These are phyloP conservation scores for Crambe crambe DNA, from an alignment of 37 sponge, comb jelly and placozoan genomes.

Conservation along the genomic window DNA sequence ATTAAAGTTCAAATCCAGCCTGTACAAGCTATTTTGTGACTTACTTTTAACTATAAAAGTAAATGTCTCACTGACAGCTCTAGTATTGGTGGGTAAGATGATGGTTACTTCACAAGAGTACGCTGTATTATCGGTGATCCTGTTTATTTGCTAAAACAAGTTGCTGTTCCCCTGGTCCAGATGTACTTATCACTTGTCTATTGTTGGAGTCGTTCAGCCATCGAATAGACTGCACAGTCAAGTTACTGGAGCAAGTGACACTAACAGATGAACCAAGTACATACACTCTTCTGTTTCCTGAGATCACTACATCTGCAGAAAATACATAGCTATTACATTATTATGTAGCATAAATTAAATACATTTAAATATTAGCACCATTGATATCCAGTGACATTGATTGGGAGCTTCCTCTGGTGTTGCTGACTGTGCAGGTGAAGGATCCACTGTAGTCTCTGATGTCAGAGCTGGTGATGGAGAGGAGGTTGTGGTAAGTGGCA, in stretches of 20 bases:
- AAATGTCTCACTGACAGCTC: background rate
- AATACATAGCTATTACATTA: no score
- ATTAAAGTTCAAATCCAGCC: background rate
- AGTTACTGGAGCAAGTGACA: background rate
- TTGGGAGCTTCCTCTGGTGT: no score
- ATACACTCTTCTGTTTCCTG: background rate
- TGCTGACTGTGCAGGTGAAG: no score
- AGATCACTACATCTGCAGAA: background rate
- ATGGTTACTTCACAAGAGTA: background rate
- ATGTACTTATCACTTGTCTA: background rate
- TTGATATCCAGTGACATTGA: no score
- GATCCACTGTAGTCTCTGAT: no score
- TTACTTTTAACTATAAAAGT: background rate
- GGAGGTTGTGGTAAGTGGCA: no score
- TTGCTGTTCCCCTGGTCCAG: background rate
- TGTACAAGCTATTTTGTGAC: background rate
- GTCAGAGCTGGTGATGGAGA: no score
- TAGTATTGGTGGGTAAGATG: background rate
- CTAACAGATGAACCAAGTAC: background rate
- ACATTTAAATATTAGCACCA: no score
- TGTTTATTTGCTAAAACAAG: background rate
- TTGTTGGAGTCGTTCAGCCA: background rate
- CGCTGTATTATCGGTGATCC: background rate
- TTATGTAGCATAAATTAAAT: no score
- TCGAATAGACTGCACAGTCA: background rate